Percentiles rank a stretch among this genome's conserved stretches.
Conservation (phyloP, 1,140 invertebrate species). For the Diachasmimorpha longicaudata region DNA sequence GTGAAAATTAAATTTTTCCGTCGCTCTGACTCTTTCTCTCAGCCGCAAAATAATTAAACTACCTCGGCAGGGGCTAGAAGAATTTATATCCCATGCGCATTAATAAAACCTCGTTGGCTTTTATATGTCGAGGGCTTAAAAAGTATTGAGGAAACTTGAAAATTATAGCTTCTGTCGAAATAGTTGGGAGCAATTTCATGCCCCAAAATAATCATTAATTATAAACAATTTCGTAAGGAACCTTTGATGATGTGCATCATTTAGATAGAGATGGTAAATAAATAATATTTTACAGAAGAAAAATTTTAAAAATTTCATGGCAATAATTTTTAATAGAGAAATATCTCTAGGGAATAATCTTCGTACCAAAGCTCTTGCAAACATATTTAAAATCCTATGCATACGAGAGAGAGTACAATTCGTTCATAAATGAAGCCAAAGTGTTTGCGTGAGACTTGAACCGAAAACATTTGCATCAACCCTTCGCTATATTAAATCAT, state of each 20-base stretch:
- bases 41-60: not conserved
- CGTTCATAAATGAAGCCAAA: not conserved
- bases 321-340: too few relatives aligned
- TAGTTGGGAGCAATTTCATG: too few relatives aligned
- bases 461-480: not conserved
- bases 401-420: too few relatives aligned
- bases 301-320: too few relatives aligned
- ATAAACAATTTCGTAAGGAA: too few relatives aligned
- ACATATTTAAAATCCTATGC: not conserved
- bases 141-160: not conserved
- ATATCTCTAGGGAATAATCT: too few relatives aligned
- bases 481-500: not conserved
- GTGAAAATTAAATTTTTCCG: slow-evolving; percentile 7
- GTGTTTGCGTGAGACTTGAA: not conserved
- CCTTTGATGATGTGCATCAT: too few relatives aligned
- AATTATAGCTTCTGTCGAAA: not conserved
- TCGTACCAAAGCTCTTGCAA: too few relatives aligned
- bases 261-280: not conserved
- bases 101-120: not conserved
- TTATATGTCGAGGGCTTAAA: not conserved
- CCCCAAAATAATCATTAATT: too few relatives aligned
- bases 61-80: not conserved
- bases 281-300: not conserved
- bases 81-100: not conserved
- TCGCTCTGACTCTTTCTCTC: not conserved